Evolutionary conservation across 2,888 invertebrate species (phyloP).

Genomic region (Nomada goodeniana): DNA sequence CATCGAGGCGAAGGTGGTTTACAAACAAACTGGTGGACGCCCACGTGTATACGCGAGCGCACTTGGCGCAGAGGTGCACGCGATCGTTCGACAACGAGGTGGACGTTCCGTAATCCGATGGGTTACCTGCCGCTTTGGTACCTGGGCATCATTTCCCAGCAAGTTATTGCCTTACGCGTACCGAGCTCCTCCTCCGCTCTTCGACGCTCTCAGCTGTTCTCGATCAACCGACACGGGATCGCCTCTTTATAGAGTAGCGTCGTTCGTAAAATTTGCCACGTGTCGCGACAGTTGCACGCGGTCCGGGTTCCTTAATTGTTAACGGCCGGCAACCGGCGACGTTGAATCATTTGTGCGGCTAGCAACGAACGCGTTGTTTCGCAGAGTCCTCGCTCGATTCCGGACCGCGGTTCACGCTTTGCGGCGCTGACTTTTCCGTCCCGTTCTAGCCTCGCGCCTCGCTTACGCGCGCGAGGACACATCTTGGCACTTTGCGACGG

Average conservation of each 20-base stretch:
- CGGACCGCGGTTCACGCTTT: too few species aligned
- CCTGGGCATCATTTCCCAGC: conserved; percentile 70
- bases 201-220: conserved; percentile 22
- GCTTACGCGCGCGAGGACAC: conserved; percentile 81
- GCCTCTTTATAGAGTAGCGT: not conserved
- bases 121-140: conserved; percentile 60
- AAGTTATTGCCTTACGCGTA: conserved; percentile 73
- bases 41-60: conserved; percentile 57
- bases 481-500: conserved; percentile 81
- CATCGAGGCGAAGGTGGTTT: conserved; percentile 53
- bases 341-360: conserved; percentile 76
- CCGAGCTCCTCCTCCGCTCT: conserved; percentile 36
- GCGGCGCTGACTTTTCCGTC: conserved; percentile 26
- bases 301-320: conserved; percentile 79
- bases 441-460: conserved; percentile 55
- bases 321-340: conserved; percentile 77
- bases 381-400: not conserved
- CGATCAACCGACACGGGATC: not conserved
- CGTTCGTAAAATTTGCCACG: not conserved
- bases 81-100: conserved; percentile 57
- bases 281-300: conserved; percentile 70
- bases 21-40: conserved; percentile 58
- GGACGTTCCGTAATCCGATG: conserved; percentile 64
- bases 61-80: conserved; percentile 52
- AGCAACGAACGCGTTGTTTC: conserved; percentile 64